phyloP scores from a whole-genome alignment of 1,140 invertebrate species.

The Drosophila ambigua region DNA sequence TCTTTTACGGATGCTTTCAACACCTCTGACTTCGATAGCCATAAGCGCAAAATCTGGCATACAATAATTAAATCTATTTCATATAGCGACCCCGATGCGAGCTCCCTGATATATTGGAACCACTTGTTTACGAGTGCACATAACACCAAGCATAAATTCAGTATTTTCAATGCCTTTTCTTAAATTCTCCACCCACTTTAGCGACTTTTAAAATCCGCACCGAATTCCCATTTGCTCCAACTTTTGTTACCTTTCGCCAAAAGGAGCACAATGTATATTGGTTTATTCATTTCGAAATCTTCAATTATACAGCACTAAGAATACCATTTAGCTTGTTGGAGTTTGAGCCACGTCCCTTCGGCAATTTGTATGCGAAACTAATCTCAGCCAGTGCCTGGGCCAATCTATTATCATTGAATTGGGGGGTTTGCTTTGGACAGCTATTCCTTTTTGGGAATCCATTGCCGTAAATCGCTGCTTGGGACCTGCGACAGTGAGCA shows the following conservation, averaged over 20 bases:
- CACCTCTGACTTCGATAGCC: no score
- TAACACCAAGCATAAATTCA: no score
- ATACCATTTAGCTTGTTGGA: conserved; percentile 52
- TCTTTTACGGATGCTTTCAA: no score
- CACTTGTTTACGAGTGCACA: no score
- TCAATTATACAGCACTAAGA: conserved; percentile 51
- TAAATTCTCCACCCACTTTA: no score
- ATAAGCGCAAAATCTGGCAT: no score
- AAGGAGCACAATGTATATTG: conserved; percentile 19
- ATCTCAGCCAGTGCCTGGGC: conserved; percentile 41
- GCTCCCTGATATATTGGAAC: no score
- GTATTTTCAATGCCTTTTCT: no score
- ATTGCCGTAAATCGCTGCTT: conserved; percentile 49
- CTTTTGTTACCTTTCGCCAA: not conserved
- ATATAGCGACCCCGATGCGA: no score
- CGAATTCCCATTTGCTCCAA: not conserved
- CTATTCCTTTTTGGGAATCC: conserved; percentile 24
- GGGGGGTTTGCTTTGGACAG: conserved; percentile 2
- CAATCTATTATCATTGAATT: conserved; percentile 66
- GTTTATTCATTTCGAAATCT: conserved; percentile 35
- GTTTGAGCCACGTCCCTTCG: conserved; percentile 34
- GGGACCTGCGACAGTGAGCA: conserved; percentile 70
- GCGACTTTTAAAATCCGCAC: not conserved
- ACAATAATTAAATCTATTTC: no score
- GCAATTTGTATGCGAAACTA: conserved; percentile 71